A percentile compares a stretch with the other conserved stretches of the same genome.
Evolutionary conservation across 1,140 invertebrate genomes (phyloP).

Genomic region (Polyergus mexicanus): DNA sequence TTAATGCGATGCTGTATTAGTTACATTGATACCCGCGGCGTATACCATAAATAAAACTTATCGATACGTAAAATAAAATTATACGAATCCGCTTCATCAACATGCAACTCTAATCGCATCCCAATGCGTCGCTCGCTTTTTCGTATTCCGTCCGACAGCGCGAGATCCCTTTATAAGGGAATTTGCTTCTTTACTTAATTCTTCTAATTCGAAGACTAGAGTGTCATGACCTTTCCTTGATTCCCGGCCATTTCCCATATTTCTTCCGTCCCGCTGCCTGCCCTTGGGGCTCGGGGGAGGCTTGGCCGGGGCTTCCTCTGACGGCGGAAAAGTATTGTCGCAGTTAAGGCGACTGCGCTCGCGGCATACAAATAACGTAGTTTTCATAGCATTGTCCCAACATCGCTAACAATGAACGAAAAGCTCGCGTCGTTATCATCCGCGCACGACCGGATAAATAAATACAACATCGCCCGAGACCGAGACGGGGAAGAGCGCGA

Average conservation of each 20-base stretch:
- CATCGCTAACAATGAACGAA: conserved; percentile 57
- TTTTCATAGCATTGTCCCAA: conserved; percentile 51
- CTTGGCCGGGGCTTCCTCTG: neutral
- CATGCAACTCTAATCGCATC: neutral
- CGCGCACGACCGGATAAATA: conserved; percentile 62
- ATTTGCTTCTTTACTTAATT: conserved; percentile 53
- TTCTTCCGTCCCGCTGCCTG: conserved; percentile 45
- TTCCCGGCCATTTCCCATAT: conserved; percentile 60
- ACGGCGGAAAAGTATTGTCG: conserved; percentile 56
- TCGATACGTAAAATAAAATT: neutral
- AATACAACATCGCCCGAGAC: conserved; percentile 53
- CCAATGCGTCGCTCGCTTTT: neutral
- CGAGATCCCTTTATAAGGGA: conserved; percentile 50
- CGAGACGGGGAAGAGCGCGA: conserved; percentile 3
- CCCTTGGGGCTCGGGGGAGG: neutral
- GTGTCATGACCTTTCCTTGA: conserved; percentile 52
- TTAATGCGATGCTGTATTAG: neutral
- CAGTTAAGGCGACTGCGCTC: conserved; percentile 41
- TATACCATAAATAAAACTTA: neutral
- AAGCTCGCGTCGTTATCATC: conserved; percentile 51
- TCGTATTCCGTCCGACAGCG: conserved; percentile 27
- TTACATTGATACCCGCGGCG: neutral
- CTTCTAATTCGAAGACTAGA: conserved; percentile 58
- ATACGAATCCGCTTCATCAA: neutral
- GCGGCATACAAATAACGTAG: conserved; percentile 58